Percentiles rank a stretch among this genome's conserved stretches.
phyloP scores from a whole-genome alignment of 2,113 vertebrate species.

The Danionella cerebrum region DNA sequence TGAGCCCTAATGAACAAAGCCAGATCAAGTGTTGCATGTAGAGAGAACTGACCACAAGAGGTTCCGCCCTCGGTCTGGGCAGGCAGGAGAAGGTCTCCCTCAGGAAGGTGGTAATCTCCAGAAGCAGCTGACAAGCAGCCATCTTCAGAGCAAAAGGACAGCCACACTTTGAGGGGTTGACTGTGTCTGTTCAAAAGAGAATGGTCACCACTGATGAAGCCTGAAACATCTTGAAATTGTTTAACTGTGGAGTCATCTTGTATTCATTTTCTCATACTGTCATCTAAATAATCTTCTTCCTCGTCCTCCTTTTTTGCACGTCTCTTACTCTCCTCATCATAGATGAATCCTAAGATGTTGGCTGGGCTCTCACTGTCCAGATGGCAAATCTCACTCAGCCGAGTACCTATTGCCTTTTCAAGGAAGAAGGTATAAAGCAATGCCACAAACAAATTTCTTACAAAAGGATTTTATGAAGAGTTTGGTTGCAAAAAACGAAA shows the following conservation, averaged over 20 bases:
- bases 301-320: conserved; percentile 92
- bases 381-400: conserved; percentile 90
- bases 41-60: conserved; percentile 78
- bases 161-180: conserved; percentile 94
- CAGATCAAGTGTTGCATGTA: not conserved
- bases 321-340: conserved; percentile 93
- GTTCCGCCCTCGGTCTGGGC: conserved; percentile 85
- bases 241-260: not conserved
- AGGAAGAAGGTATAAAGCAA: conserved; percentile 12
- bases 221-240: not conserved
- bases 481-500: too few relatives aligned
- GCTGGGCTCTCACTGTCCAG: conserved; percentile 93
- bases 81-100: conserved; percentile 94
- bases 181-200: conserved; percentile 81
- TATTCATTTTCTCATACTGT: conserved; percentile 83
- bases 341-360: conserved; percentile 92
- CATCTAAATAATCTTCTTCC: conserved; percentile 98
- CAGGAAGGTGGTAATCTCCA: conserved; percentile 96
- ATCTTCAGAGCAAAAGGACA: conserved; percentile 98
- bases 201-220: too few relatives aligned
- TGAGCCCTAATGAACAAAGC: too few relatives aligned
- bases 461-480: not conserved
- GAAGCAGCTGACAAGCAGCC: conserved; percentile 90
- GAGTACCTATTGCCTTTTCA: conserved; percentile 81
- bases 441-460: not conserved